These are phyloP conservation scores for Dinoponera quadriceps DNA, from an alignment of 1,140 invertebrate genomes.

Conservation along the genomic window DNA sequence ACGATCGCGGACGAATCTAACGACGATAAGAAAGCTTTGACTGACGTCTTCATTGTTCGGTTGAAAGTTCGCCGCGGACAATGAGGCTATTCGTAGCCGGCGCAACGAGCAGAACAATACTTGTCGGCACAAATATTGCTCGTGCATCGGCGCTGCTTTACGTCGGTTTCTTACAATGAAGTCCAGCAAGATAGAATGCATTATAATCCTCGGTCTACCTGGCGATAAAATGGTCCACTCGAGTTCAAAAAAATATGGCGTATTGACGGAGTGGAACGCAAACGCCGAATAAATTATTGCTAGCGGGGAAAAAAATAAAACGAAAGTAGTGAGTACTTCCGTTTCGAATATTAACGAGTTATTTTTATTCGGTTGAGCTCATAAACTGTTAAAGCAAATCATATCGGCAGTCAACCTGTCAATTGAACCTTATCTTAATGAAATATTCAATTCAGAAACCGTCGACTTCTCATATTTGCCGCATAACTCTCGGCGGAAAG, in stretches of 20 bases:
- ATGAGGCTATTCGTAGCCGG: constrained; percentile 51
- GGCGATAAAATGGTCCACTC: constrained; percentile 17
- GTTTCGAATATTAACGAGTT: too few species aligned
- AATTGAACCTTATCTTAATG: too few species aligned
- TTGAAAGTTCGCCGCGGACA: constrained; percentile 52
- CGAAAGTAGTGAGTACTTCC: neutral
- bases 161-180: constrained; percentile 50
- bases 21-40: constrained; percentile 52
- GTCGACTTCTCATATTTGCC: neutral
- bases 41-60: constrained; percentile 59
- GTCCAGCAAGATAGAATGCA: constrained; percentile 45
- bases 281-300: neutral
- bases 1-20: constrained; percentile 51
- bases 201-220: constrained; percentile 30
- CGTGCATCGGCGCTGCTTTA: constrained; percentile 44
- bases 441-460: too few species aligned
- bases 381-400: too few species aligned
- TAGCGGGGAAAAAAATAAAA: neutral
- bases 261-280: neutral
- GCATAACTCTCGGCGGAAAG: neutral
- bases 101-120: constrained; percentile 62
- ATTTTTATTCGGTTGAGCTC: too few species aligned
- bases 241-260: neutral
- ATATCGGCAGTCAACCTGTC: too few species aligned
- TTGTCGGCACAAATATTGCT: constrained; percentile 62